Conservation (phyloP, 2,888 invertebrate genomes). For the Dasysyrphus albostriatus region DNA sequence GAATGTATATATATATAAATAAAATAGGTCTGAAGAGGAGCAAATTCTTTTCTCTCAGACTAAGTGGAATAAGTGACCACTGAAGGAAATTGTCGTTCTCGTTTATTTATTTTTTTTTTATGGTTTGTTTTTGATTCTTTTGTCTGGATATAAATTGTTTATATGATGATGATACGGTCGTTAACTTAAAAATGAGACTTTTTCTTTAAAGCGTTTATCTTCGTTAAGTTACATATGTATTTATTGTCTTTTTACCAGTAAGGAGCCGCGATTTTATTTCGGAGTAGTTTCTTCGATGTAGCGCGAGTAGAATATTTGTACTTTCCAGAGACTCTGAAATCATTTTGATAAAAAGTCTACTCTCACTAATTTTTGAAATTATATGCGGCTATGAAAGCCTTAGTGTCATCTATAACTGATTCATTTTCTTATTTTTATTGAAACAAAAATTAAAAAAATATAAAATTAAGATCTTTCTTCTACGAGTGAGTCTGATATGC, state of each 20-base stretch:
- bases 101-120: conserved; percentile 27
- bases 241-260: not conserved
- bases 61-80: conserved; percentile 59
- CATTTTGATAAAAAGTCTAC: too few relatives aligned
- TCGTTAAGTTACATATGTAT: not conserved
- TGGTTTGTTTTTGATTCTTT: conserved; percentile 1
- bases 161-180: conserved; percentile 10
- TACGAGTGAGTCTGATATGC: too few relatives aligned
- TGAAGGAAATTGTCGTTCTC: conserved; percentile 59
- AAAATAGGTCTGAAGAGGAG: conserved; percentile 49
- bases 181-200: not conserved
- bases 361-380: too few relatives aligned
- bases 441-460: too few relatives aligned
- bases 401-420: too few relatives aligned
- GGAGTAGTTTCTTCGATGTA: too few relatives aligned
- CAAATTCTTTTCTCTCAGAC: conserved; percentile 30
- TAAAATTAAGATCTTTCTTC: too few relatives aligned
- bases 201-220: not conserved
- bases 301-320: too few relatives aligned
- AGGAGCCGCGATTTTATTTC: not conserved
- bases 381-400: too few relatives aligned
- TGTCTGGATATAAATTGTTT: conserved; percentile 21
- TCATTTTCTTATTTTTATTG: too few relatives aligned
- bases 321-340: too few relatives aligned
- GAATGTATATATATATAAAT: too few relatives aligned